Conservation (phyloP, 2,797 vertebrate genomes). For the Acanthornis magna region DNA sequence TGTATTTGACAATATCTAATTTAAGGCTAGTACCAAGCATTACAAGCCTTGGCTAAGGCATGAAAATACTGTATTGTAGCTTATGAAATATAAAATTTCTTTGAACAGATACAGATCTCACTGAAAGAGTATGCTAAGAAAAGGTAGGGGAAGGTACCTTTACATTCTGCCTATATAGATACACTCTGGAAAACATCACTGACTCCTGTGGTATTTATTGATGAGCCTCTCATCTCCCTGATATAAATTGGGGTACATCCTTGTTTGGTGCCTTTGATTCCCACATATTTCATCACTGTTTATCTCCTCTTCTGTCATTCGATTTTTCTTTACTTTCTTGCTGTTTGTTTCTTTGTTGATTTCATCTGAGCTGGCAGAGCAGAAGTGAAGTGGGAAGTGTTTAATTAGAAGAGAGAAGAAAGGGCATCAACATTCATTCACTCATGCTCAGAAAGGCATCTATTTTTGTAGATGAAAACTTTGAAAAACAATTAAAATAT, state of each 20-base stretch:
- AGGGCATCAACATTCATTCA: background rate
- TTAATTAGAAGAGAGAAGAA: slow-evolving; percentile 19
- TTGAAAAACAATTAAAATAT: background rate
- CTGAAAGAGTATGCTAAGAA: background rate
- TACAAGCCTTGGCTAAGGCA: background rate
- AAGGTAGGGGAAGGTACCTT: background rate
- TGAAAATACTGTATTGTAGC: background rate
- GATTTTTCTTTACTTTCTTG: background rate
- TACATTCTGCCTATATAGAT: background rate
- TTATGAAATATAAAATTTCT: background rate
- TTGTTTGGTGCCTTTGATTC: background rate
- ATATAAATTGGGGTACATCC: background rate
- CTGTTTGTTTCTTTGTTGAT: background rate
- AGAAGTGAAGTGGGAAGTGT: slow-evolving; percentile 44
- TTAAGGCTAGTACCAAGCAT: background rate
- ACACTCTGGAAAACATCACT: background rate
- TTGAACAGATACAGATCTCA: background rate
- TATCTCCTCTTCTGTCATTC: background rate
- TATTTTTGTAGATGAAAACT: background rate
- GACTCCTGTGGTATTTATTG: background rate
- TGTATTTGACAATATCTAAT: background rate
- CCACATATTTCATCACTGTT: background rate
- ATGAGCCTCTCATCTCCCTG: background rate
- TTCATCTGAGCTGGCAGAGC: slow-evolving; percentile 4
- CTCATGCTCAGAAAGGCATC: background rate